These are phyloP conservation scores for Lycorma delicatula DNA, from an alignment of 1,140 invertebrate species.

Conservation along the genomic window DNA sequence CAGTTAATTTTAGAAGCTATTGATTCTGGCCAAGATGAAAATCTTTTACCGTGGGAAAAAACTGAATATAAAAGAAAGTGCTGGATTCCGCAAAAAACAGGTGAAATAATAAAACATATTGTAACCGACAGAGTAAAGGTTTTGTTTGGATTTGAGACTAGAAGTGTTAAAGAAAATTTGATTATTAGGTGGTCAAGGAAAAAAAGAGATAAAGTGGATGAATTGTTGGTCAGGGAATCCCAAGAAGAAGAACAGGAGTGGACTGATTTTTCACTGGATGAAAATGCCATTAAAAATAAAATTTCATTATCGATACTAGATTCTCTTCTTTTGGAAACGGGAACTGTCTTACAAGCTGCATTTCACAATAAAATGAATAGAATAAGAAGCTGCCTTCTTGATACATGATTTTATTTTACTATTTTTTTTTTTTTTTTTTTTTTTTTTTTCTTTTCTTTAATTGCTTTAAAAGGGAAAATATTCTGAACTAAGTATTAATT, in stretches of 20 bases:
- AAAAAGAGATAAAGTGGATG: slow-evolving; percentile 61
- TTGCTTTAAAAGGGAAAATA: too few relatives aligned
- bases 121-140: slow-evolving; percentile 45
- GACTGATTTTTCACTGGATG: slow-evolving; percentile 62
- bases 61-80: slow-evolving; percentile 18
- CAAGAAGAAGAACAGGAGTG: slow-evolving; percentile 60
- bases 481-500: too few relatives aligned
- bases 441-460: too few relatives aligned
- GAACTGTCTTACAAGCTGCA: slow-evolving; percentile 37
- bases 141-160: slow-evolving; percentile 48
- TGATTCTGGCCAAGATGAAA: slow-evolving; percentile 38
- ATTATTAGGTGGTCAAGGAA: slow-evolving; percentile 58
- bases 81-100: slow-evolving; percentile 32
- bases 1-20: slow-evolving; percentile 49
- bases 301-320: slow-evolving; percentile 54
- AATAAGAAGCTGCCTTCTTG: too few relatives aligned
- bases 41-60: slow-evolving; percentile 47
- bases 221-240: slow-evolving; percentile 56
- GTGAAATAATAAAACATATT: slow-evolving; percentile 41
- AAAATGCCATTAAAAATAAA: slow-evolving; percentile 56
- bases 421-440: too few relatives aligned
- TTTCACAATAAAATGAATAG: too few relatives aligned
- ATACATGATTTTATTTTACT: too few relatives aligned
- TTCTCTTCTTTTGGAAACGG: slow-evolving; percentile 51
- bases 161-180: slow-evolving; percentile 44